These are phyloP conservation scores for Callopanchax toddi DNA, from an alignment of 2,113 vertebrate species.

Conservation along the genomic window DNA sequence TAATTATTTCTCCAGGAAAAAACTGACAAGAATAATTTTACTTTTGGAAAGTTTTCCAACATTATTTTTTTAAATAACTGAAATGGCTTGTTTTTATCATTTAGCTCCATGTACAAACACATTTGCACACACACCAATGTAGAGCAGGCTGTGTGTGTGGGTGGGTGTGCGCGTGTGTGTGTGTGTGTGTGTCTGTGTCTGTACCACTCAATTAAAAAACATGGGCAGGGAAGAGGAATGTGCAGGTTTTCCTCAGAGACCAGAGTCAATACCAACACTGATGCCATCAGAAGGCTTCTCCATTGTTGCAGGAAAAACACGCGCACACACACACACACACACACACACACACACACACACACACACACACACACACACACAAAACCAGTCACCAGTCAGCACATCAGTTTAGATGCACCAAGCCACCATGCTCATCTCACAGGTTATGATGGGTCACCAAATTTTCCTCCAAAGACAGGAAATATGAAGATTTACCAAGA, in stretches of 20 bases:
- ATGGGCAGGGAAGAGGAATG: slow-evolving; percentile 75
- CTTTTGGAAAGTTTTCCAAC: too few species aligned
- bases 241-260: slow-evolving; percentile 69
- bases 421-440: too few species aligned
- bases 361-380: slow-evolving; percentile 25
- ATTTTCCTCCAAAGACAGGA: too few species aligned
- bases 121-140: background rate
- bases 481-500: too few species aligned
- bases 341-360: slow-evolving; percentile 1
- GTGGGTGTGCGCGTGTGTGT: slow-evolving; percentile 2
- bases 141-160: slow-evolving; percentile 2
- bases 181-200: background rate
- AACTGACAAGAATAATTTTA: too few species aligned
- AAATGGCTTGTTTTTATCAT: too few species aligned
- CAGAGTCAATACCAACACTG: slow-evolving; percentile 71
- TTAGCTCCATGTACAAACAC: background rate
- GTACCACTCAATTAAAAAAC: slow-evolving; percentile 75
- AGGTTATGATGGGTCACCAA: too few species aligned
- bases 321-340: slow-evolving; percentile 12
- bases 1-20: too few species aligned
- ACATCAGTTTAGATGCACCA: too few species aligned
- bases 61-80: too few species aligned
- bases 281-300: slow-evolving; percentile 55
- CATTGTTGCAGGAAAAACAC: slow-evolving; percentile 38
- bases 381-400: slow-evolving; percentile 29